A percentile compares a stretch with the other conserved stretches of the same genome.
These are phyloP conservation scores for Bombus impatiens DNA, from an alignment of 1,140 invertebrate genomes.

Conservation along the genomic window DNA sequence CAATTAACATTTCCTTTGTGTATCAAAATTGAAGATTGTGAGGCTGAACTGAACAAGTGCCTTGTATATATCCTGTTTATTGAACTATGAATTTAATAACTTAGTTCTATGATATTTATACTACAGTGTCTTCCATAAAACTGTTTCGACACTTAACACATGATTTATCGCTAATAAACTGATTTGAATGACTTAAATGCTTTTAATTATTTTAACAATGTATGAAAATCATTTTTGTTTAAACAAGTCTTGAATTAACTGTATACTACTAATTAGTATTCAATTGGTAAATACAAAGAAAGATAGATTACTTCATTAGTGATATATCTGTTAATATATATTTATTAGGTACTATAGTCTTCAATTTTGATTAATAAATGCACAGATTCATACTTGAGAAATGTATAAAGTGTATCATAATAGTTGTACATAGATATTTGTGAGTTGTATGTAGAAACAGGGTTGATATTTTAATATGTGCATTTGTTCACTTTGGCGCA, in stretches of 20 bases:
- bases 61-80: slow-evolving; percentile 40
- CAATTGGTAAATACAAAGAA: not conserved
- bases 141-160: slow-evolving; percentile 2
- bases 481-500: not conserved
- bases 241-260: not conserved
- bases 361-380: slow-evolving; percentile 11
- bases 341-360: slow-evolving; percentile 12
- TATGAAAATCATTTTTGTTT: not conserved
- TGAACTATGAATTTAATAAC: slow-evolving; percentile 39
- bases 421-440: not conserved
- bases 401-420: not conserved
- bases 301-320: not conserved
- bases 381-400: not conserved
- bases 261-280: not conserved
- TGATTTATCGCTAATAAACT: slow-evolving; percentile 10
- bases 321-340: slow-evolving; percentile 8
- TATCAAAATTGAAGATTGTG: slow-evolving; percentile 28
- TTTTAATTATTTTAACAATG: not conserved
- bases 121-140: slow-evolving; percentile 33
- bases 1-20: not conserved
- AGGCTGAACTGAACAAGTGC: slow-evolving; percentile 34
- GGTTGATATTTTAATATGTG: not conserved
- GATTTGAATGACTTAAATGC: not conserved
- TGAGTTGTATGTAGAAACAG: not conserved
- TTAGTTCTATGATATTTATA: not conserved